These are phyloP conservation scores for Sipha flava DNA, from an alignment of 1,140 invertebrate genomes.

Conservation along the genomic window DNA sequence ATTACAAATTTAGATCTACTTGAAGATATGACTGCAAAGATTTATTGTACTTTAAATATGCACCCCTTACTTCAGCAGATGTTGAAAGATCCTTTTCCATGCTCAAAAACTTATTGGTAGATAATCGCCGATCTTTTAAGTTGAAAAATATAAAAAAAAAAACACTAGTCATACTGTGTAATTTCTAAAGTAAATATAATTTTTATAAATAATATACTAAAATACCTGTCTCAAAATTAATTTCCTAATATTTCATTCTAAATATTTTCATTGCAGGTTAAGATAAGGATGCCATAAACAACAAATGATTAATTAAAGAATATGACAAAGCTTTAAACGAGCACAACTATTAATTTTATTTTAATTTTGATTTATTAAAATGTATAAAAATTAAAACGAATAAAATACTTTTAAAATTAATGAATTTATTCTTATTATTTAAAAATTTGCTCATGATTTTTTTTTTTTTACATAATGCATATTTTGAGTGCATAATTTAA, in stretches of 20 bases:
- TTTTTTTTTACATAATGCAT: background rate
- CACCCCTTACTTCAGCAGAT: background rate
- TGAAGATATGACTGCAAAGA: background rate
- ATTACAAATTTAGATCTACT: background rate
- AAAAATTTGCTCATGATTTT: background rate
- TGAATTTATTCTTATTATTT: background rate
- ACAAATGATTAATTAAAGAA: too few relatives aligned
- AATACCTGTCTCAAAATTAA: too few relatives aligned
- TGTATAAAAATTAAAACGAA: too few relatives aligned
- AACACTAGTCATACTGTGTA: background rate
- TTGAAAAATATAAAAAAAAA: background rate
- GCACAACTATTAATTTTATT: too few relatives aligned
- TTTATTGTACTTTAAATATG: background rate
- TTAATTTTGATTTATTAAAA: too few relatives aligned
- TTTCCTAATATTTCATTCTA: too few relatives aligned
- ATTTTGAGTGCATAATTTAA: background rate
- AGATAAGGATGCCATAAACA: too few relatives aligned
- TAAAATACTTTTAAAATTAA: too few relatives aligned
- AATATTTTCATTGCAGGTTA: too few relatives aligned
- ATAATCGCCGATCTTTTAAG: background rate
- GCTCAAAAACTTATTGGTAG: background rate
- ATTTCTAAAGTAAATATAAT: background rate
- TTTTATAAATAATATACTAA: too few relatives aligned
- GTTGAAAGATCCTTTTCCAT: background rate
- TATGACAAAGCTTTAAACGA: too few relatives aligned